phyloP scores from a whole-genome alignment of 2,888 invertebrate species.

The Minunthozetes semirufus region DNA sequence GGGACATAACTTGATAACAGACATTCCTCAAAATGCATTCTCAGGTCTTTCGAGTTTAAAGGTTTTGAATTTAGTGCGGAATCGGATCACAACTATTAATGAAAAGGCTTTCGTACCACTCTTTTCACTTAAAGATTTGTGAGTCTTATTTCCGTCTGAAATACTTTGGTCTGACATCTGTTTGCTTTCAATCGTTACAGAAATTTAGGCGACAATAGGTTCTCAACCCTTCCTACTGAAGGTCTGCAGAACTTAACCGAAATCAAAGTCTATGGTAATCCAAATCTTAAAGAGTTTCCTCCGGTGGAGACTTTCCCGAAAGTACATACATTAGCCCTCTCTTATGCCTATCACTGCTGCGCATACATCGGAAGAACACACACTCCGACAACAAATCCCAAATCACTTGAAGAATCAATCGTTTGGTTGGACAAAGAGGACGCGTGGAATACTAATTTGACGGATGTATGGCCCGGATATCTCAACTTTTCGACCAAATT shows the following conservation, averaged over 20 bases:
- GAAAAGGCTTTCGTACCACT: constrained; percentile 73
- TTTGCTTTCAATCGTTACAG: constrained; percentile 51
- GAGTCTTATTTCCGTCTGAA: constrained; percentile 50
- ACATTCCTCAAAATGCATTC: constrained; percentile 70
- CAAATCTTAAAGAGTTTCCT: constrained; percentile 75
- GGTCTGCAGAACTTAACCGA: constrained; percentile 73
- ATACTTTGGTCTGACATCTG: background rate
- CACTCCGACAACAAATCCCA: constrained; percentile 31
- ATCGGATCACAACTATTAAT: constrained; percentile 74
- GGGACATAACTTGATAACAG: constrained; percentile 69
- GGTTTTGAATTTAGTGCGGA: constrained; percentile 77
- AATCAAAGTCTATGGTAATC: constrained; percentile 87
- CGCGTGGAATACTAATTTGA: constrained; percentile 52
- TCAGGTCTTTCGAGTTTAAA: constrained; percentile 68
- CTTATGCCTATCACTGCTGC: constrained; percentile 95
- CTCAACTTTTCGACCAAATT: constrained; percentile 65
- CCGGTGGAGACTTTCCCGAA: constrained; percentile 75
- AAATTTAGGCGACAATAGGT: constrained; percentile 82
- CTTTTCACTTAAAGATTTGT: constrained; percentile 72
- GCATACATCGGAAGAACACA: constrained; percentile 61
- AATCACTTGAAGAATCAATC: constrained; percentile 41
- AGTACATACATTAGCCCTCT: constrained; percentile 73
- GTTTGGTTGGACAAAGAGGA: constrained; percentile 42
- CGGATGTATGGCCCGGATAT: constrained; percentile 65
- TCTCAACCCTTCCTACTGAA: constrained; percentile 69